phyloP scores from a whole-genome alignment of 2,888 invertebrate species.

The Megalurothrips usitatus region DNA sequence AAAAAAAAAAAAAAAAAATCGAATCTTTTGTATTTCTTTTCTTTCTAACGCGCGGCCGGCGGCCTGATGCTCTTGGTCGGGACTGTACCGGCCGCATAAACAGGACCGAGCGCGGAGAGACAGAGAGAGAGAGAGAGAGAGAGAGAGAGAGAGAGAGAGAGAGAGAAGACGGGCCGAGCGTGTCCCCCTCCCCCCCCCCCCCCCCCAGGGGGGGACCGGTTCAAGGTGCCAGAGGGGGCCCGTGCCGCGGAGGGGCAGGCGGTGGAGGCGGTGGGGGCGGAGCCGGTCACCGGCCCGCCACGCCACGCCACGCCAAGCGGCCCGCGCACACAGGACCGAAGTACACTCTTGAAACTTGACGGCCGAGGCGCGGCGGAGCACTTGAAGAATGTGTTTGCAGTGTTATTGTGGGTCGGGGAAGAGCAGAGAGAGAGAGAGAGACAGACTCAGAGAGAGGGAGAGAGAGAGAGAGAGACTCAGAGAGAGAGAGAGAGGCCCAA shows the following conservation, averaged over 20 bases:
- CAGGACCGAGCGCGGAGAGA: not conserved
- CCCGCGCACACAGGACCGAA: too few species aligned
- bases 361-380: not conserved
- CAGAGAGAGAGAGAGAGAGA: not conserved
- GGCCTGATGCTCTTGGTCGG: too few species aligned
- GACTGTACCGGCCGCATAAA: too few species aligned
- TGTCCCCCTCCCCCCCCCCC: too few species aligned
- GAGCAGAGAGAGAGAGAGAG: not conserved
- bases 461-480: not conserved
- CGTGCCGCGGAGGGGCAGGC: not conserved
- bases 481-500: not conserved
- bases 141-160: too few species aligned
- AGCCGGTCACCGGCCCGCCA: too few species aligned
- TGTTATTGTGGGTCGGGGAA: not conserved
- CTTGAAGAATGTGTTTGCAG: not conserved
- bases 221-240: not conserved
- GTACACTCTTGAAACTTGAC: too few species aligned
- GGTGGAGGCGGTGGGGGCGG: not conserved
- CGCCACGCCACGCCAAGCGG: too few species aligned
- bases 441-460: not conserved
- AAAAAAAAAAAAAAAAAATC: too few species aligned
- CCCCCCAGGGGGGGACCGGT: not conserved
- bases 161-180: too few species aligned
- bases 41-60: too few species aligned
- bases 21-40: too few species aligned